Conservation (phyloP, 92 coral and sea anemone species). For the Actinernus sp. region DNA sequence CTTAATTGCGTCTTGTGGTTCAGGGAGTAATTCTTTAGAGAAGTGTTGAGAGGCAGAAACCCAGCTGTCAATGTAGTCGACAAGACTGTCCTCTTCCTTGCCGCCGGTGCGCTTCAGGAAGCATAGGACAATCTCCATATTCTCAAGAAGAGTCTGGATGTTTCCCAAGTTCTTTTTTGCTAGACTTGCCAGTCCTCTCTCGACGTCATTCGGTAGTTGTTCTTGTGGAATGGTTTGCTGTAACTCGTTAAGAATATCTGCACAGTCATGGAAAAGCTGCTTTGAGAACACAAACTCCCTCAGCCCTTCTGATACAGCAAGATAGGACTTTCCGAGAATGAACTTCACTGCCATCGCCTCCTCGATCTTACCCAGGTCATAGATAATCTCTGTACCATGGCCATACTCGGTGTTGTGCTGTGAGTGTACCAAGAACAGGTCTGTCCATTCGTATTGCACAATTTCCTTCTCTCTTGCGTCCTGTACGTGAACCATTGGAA, state of each 20-base stretch:
- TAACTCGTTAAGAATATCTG: constrained; percentile 77
- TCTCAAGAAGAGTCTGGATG: constrained; percentile 78
- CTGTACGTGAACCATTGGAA: constrained; percentile 78
- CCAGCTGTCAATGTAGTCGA: constrained; percentile 83
- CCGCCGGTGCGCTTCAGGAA: constrained; percentile 78
- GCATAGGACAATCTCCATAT: constrained; percentile 92
- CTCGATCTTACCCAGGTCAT: constrained; percentile 85
- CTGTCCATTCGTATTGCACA: constrained; percentile 89
- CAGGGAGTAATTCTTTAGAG: constrained; percentile 77
- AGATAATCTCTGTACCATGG: constrained; percentile 77
- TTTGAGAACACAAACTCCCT: constrained; percentile 87
- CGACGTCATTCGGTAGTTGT: constrained; percentile 69
- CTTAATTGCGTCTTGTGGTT: constrained; percentile 73
- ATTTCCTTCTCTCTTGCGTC: constrained; percentile 87
- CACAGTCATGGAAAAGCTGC: constrained; percentile 93
- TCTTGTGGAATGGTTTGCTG: constrained; percentile 77
- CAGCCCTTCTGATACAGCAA: constrained; percentile 56
- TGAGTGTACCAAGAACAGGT: constrained; percentile 76
- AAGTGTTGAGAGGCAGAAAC: constrained; percentile 78
- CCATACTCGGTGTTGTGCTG: constrained; percentile 88
- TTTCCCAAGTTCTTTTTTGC: constrained; percentile 66
- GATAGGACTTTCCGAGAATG: constrained; percentile 81
- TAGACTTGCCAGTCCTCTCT: constrained; percentile 54
- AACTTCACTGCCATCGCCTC: constrained; percentile 75
- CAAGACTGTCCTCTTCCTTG: constrained; percentile 68